Conservation (phyloP, 2,888 invertebrate species). For the Mimas tiliae region DNA sequence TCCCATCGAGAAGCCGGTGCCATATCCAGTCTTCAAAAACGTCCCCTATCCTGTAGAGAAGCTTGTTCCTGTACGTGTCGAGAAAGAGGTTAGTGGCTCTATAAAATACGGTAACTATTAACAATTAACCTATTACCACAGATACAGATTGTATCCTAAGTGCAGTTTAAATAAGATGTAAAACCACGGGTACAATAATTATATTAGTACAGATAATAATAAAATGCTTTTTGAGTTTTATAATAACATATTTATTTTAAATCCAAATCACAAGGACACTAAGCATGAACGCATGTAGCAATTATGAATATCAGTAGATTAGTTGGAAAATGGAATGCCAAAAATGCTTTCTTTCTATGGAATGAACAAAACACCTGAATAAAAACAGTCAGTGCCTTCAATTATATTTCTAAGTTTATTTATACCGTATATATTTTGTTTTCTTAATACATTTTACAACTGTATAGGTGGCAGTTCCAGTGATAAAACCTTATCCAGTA, state of each 20-base stretch:
- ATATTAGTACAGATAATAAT: too few species aligned
- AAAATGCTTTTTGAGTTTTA: too few species aligned
- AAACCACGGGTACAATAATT: too few species aligned
- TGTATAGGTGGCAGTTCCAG: slow-evolving; percentile 86
- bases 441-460: slow-evolving; percentile 22
- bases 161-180: too few species aligned
- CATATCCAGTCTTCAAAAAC: slow-evolving; percentile 88
- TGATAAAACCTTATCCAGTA: slow-evolving; percentile 90
- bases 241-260: too few species aligned
- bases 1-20: slow-evolving; percentile 86
- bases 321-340: background rate
- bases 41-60: slow-evolving; percentile 90
- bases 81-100: slow-evolving; percentile 86
- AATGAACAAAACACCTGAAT: background rate
- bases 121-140: background rate
- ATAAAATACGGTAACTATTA: background rate
- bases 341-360: background rate
- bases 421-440: background rate
- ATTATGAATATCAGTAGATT: background rate
- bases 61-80: slow-evolving; percentile 89
- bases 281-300: slow-evolving; percentile 11
- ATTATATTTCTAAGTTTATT: background rate
- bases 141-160: too few species aligned
- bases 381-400: background rate
- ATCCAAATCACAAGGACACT: background rate